A percentile compares a stretch with the other conserved stretches of the same genome.
Evolutionary conservation across 2,888 invertebrate genomes (phyloP).

Genomic region (Hydraecia micacea): DNA sequence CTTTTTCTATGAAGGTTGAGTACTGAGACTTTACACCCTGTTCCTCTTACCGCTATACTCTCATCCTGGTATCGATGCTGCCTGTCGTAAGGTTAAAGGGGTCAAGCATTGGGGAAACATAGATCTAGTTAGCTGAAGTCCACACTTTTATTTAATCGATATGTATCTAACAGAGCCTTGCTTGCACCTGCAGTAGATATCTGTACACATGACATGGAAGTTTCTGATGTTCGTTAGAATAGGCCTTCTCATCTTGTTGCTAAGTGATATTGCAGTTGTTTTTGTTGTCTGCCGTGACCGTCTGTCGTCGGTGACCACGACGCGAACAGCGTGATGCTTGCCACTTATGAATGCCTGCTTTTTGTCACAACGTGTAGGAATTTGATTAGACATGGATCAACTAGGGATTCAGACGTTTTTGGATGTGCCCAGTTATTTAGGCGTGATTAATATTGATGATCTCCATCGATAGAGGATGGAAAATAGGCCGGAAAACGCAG

Average conservation of each 20-base stretch:
- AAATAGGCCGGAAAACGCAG: conserved; percentile 19
- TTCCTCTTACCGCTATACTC: too few species aligned
- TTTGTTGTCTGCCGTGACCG: conserved; percentile 59
- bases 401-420: conserved; percentile 23
- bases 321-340: conserved; percentile 70
- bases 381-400: conserved; percentile 55
- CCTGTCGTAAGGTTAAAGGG: too few species aligned
- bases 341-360: conserved; percentile 63
- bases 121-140: neutral
- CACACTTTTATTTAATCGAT: neutral
- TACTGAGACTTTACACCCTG: too few species aligned
- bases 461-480: neutral
- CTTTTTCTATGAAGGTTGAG: too few species aligned
- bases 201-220: neutral
- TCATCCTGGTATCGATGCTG: too few species aligned
- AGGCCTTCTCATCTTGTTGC: conserved; percentile 19
- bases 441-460: conserved; percentile 48
- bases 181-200: neutral
- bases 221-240: neutral
- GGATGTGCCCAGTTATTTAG: conserved; percentile 23
- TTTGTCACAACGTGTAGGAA: conserved; percentile 55
- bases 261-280: conserved; percentile 32
- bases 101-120: too few species aligned
- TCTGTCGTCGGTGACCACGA: conserved; percentile 57
- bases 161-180: neutral